phyloP scores from a whole-genome alignment of 1,140 invertebrate species.

The Orchesella cincta region DNA sequence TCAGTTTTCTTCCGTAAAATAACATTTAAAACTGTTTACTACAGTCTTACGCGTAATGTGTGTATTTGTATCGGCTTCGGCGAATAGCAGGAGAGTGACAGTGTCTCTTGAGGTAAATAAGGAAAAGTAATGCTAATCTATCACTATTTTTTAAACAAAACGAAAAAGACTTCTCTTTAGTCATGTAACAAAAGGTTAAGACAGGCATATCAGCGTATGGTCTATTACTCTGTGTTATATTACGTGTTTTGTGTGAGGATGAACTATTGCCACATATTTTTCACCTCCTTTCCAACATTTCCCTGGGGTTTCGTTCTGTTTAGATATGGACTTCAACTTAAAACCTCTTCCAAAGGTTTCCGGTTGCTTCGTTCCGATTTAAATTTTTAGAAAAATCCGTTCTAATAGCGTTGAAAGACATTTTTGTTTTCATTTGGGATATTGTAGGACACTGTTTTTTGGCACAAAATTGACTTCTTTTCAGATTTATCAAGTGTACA shows the following conservation, averaged over 20 bases:
- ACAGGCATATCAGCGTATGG: neutral
- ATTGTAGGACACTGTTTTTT: neutral
- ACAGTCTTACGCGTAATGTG: too few relatives aligned
- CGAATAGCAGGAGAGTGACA: neutral
- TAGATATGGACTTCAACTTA: too few relatives aligned
- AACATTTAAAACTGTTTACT: too few relatives aligned
- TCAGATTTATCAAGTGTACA: too few relatives aligned
- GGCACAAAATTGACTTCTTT: slow-evolving; percentile 4
- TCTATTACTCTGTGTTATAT: neutral
- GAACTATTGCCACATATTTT: neutral
- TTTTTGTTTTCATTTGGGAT: neutral
- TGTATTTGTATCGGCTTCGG: too few relatives aligned
- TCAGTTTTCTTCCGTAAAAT: neutral
- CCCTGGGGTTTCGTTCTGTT: too few relatives aligned
- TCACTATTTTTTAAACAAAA: neutral
- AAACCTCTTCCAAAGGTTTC: too few relatives aligned
- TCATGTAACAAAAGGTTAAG: neutral
- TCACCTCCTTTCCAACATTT: slow-evolving; percentile 6
- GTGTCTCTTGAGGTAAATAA: neutral
- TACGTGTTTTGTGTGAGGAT: neutral
- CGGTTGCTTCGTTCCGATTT: too few relatives aligned
- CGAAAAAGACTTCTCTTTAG: neutral
- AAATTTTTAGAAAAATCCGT: too few relatives aligned
- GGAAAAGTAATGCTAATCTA: slow-evolving; percentile 36
- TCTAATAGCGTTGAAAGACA: slow-evolving; percentile 13